Evolutionary conservation across 2,888 invertebrate genomes (phyloP).

Genomic region (Amblyjoppa fuscipennis): DNA sequence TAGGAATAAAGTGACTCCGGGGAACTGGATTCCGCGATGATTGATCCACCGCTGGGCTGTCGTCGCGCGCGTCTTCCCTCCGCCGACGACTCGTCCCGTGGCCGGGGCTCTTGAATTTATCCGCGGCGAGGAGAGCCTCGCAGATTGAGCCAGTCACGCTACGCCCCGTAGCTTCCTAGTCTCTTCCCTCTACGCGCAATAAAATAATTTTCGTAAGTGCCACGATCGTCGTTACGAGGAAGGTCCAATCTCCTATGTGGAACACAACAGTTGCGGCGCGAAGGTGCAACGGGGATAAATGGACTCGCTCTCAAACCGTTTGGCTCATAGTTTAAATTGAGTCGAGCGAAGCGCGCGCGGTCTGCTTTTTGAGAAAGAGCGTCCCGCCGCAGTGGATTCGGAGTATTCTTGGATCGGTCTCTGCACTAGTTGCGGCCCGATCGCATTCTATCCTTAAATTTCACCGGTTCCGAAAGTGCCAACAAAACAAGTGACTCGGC

Average conservation of each 20-base stretch:
- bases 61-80: slow-evolving; percentile 58
- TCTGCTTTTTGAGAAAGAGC: slow-evolving; percentile 1
- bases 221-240: not conserved
- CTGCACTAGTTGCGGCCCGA: slow-evolving; percentile 73
- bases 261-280: not conserved
- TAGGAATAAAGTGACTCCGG: slow-evolving; percentile 63
- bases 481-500: slow-evolving; percentile 76
- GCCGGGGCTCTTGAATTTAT: not conserved
- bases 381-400: not conserved
- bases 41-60: slow-evolving; percentile 74
- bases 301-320: not conserved
- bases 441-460: slow-evolving; percentile 73
- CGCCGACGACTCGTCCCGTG: not conserved
- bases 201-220: slow-evolving; percentile 11
- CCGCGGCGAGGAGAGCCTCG: not conserved
- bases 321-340: slow-evolving; percentile 4
- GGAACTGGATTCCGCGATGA: slow-evolving; percentile 75
- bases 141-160: slow-evolving; percentile 6
- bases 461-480: slow-evolving; percentile 66
- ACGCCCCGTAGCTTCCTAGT: not conserved
- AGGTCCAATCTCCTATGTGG: not conserved
- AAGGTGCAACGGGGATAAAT: slow-evolving; percentile 10
- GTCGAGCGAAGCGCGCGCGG: not conserved
- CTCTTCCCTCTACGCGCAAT: not conserved
- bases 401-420: slow-evolving; percentile 79